Evolutionary conservation across 2,797 vertebrate genomes (phyloP), one percentile per base, ranked within the genome.

Genomic region (Eleutherodactylus coqui): DNA sequence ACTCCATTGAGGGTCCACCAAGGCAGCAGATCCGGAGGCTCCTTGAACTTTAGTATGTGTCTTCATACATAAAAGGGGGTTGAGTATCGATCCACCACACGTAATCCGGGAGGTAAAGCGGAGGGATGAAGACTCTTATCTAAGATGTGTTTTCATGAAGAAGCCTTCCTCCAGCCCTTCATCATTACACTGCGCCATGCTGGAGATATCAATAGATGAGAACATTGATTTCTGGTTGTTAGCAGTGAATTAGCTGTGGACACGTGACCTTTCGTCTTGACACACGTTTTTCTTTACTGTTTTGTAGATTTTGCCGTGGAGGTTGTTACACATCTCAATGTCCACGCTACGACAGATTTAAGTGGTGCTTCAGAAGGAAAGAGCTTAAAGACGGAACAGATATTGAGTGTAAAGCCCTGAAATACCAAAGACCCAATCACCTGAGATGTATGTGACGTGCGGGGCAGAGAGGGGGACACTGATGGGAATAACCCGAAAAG

Each of bases 251-350:
- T 86, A 83, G 75, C 75, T 70, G n/a, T n/a, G 79, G 80, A 83
- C 85, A 83, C 29, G 41, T 86, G 79, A 83, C 80, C 80, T 83
- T 83, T 86, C 29, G 27, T 83, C 60, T 77, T 86, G 72, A 86
- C 85, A 77, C 47, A 69, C 27, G 34, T 5, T 41, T 78, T 83
- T 86, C n/a, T 86, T 83, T 76, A 86, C 43, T 72, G 80, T 86
- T 83, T 78, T 55, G 34, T 43, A 86, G 85, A 83, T 86, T 55
- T 38, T n/a, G 24, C 51, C 58, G 27, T 51, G 13, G 43, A 17
- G 41, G 60, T 9, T 36, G 47, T 70, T 86, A 83, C 79, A 86
- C 80, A 70, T 72, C 83, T 86, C 80, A 86, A 60, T 78, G 85
- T 58, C 45, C 7, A 14, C 73, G 53, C 47, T 86, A 73, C 36